Base-by-base conservation (phyloP, 2,888 invertebrate genomes). In the Perithous albicinctus region DNA sequence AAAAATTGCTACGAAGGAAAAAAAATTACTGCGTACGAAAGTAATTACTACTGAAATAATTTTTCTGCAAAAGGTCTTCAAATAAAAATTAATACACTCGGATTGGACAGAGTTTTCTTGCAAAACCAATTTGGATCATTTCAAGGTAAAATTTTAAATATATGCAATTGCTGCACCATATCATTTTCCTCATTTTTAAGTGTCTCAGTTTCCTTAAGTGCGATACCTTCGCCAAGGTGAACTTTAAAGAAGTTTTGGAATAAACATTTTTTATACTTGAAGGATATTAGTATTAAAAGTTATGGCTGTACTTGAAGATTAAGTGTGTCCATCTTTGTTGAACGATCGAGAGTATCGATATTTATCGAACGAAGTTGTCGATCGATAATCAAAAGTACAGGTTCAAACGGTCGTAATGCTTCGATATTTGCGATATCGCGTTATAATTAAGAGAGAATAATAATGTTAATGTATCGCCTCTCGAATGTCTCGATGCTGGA, bases 381-480 rank as follows among this genome's bases (percentile, higher is more conserved):
- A 29, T 12, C 29, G 29, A 56, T 56, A 56, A 56, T 56, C 8
- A 35, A 51, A 61, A 41, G 8, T 35, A 20, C 4, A 8, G 0
- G 8, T n/a, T n/a, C n/a, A 63, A 35, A n/a, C 12, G 12, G 4
- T 26, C 38, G 12, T 2, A 41, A 18, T n/a, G 15, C 4, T 26
- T 7, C 7, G 4, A 29, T 26, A 41, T 20, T 29, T 32, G 15
- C 29, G 15, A 32, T 5, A n/a, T 4, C 15, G 56, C 32, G 54
- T n/a, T 29, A 29, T 1, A n/a, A n/a, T 56, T n/a, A 15, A 56
- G 6, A 29, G n/a, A 56, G 1, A 29, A n/a, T 72, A 48, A n/a
- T n/a, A n/a, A n/a, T 67, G 10, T 46, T 72, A 23, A 46, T 48
- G 35, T 74, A 51, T 15, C 63, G 51, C 6, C n/a, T 32, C 15